Evolutionary conservation across 2,888 invertebrate species (phyloP).

Genomic region (Trimorus sp.): DNA sequence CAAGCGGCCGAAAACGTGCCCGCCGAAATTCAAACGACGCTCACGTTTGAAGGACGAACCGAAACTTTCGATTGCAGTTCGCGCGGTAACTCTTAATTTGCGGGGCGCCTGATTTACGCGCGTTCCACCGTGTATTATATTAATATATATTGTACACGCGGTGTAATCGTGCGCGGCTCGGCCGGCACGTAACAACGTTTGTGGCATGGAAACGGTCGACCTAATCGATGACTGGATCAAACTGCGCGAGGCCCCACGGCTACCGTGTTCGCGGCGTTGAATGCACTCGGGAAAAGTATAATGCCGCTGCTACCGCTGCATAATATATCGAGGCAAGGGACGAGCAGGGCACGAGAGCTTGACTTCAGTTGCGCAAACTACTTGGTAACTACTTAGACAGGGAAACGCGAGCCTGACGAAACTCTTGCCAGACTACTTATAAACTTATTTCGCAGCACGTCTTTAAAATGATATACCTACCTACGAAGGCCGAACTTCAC

Average conservation of each 20-base stretch:
- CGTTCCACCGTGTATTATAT: constrained; percentile 42
- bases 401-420: constrained; percentile 75
- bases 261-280: constrained; percentile 57
- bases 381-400: constrained; percentile 78
- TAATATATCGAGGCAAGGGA: constrained; percentile 73
- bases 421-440: constrained; percentile 78
- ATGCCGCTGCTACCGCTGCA: constrained; percentile 69
- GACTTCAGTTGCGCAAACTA: constrained; percentile 77
- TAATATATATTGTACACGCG: constrained; percentile 44
- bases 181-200: constrained; percentile 51
- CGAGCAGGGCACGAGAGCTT: constrained; percentile 69
- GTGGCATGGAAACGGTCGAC: constrained; percentile 56
- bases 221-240: constrained; percentile 66
- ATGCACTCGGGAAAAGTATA: constrained; percentile 65
- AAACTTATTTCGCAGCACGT: constrained; percentile 79
- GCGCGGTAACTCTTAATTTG: constrained; percentile 56
- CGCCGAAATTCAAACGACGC: constrained; percentile 43
- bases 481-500: constrained; percentile 65
- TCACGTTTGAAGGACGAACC: constrained; percentile 40
- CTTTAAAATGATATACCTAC: constrained; percentile 78
- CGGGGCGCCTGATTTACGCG: constrained; percentile 46
- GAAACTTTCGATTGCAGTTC: constrained; percentile 53
- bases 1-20: no score
- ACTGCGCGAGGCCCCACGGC: constrained; percentile 39
- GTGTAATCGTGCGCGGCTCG: constrained; percentile 33